A percentile compares a stretch with the other conserved stretches of the same genome.
These are phyloP conservation scores for Orchesella flavescens DNA, from an alignment of 2,888 invertebrate species.

Conservation along the genomic window DNA sequence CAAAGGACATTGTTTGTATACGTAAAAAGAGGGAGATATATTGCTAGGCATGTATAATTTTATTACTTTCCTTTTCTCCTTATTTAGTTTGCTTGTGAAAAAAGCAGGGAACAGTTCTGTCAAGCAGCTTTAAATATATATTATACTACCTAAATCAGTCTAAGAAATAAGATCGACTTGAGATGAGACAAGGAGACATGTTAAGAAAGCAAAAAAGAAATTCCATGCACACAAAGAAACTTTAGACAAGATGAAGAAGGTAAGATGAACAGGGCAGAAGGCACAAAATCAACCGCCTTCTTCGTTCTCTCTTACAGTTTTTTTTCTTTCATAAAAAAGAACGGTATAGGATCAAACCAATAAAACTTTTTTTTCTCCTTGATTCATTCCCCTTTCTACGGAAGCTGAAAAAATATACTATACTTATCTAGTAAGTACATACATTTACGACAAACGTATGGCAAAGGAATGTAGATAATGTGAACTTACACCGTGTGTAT, in stretches of 20 bases:
- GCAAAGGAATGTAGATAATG: neutral
- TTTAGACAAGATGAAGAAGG: constrained; percentile 27
- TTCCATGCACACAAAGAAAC: no score
- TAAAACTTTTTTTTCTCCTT: constrained; percentile 37
- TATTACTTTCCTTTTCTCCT: constrained; percentile 43
- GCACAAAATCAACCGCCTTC: constrained; percentile 54
- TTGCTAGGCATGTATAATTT: constrained; percentile 36
- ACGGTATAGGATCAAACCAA: constrained; percentile 58
- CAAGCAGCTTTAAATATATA: neutral
- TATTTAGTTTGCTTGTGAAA: constrained; percentile 14
- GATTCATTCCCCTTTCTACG: constrained; percentile 12
- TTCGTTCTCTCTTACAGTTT: constrained; percentile 46
- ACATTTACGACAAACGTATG: neutral
- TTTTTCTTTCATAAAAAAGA: constrained; percentile 50
- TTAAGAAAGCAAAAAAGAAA: neutral
- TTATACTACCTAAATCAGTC: neutral
- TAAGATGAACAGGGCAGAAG: constrained; percentile 9
- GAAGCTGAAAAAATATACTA: no score
- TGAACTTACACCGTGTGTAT: neutral
- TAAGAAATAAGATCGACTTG: neutral
- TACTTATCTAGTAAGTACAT: no score
- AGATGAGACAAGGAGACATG: neutral
- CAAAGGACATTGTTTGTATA: no score
- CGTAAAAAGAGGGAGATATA: no score
- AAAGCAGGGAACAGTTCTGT: neutral